phyloP scores from a whole-genome alignment of 2,888 invertebrate species.

The Mythimna impura region DNA sequence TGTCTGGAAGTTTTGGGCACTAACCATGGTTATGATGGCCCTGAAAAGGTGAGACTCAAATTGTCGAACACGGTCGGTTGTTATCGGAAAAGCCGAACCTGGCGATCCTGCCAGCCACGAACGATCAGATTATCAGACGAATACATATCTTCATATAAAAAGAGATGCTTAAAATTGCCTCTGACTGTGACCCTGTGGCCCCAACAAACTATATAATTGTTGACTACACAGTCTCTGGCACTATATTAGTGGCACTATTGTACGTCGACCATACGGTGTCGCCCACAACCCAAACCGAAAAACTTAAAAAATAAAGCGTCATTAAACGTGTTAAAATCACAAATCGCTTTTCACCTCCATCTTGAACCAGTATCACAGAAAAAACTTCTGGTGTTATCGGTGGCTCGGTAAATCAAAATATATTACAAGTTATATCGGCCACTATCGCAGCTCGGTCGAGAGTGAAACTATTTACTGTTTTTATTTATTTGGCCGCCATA shows the following conservation, averaged over 20 bases:
- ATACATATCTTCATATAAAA: not conserved
- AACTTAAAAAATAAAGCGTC: no score
- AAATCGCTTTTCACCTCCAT: conserved; percentile 37
- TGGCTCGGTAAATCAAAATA: conserved; percentile 68
- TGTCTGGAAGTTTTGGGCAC: not conserved
- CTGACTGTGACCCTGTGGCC: not conserved
- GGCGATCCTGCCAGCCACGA: not conserved
- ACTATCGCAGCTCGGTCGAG: conserved; percentile 51
- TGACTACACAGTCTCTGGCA: no score
- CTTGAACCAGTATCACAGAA: conserved; percentile 15
- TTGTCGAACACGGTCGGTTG: not conserved
- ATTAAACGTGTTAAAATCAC: not conserved
- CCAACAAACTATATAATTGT: no score
- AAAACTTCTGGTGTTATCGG: conserved; percentile 67
- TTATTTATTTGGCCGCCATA: conserved; percentile 50
- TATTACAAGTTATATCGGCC: conserved; percentile 65
- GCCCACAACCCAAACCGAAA: no score
- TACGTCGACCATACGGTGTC: no score
- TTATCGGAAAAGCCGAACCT: not conserved
- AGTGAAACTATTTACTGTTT: conserved; percentile 55
- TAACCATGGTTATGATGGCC: not conserved
- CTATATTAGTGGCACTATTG: no score
- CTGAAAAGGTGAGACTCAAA: no score
- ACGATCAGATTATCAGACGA: not conserved
- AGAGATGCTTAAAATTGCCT: not conserved